A percentile compares a stretch with the other conserved stretches of the same genome.
Conservation (phyloP, 1,140 invertebrate genomes). For the Ylistrum balloti region DNA sequence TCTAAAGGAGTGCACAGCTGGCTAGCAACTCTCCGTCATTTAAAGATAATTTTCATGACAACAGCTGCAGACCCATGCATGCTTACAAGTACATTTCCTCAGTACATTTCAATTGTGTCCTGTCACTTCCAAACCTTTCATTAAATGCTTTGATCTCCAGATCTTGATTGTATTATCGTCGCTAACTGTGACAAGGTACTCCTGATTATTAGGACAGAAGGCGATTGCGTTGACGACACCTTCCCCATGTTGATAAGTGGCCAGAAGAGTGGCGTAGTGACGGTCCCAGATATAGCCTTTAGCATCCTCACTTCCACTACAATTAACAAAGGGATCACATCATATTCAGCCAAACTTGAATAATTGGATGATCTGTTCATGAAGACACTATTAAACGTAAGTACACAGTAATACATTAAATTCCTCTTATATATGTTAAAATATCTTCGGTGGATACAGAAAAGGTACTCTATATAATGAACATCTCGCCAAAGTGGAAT, state of each 20-base stretch:
- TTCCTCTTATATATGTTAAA: no score
- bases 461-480: no score
- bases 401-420: no score
- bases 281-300: conserved; percentile 73
- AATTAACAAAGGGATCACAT: conserved; percentile 51
- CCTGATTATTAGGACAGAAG: conserved; percentile 70
- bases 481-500: no score
- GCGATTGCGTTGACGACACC: conserved; percentile 75
- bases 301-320: conserved; percentile 73
- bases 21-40: background rate
- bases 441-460: no score
- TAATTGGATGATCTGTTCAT: no score
- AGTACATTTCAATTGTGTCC: background rate
- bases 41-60: no score
- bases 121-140: conserved; percentile 20
- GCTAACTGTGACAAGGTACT: conserved; percentile 74
- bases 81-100: background rate
- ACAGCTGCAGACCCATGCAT: no score
- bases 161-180: conserved; percentile 74
- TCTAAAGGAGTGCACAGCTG: background rate
- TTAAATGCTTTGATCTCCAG: conserved; percentile 68
- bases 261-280: conserved; percentile 64
- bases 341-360: no score
- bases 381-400: no score
- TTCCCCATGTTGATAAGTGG: conserved; percentile 61